Conservation (phyloP, 2,113 vertebrate genomes). For the Anser cygnoides region DNA sequence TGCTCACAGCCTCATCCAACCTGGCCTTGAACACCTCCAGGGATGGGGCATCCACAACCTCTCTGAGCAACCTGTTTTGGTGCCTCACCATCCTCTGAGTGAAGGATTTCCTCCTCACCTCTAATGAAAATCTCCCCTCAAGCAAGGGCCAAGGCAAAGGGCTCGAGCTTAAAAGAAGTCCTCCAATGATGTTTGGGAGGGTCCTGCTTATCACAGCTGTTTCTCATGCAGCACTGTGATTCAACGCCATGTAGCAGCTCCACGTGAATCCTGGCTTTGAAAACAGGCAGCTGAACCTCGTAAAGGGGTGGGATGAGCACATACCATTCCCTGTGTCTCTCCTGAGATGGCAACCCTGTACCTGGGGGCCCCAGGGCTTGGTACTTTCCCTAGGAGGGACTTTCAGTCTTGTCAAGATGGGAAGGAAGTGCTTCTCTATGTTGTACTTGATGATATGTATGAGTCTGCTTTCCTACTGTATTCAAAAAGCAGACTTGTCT, state of each 20-base stretch:
- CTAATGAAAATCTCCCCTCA: no score
- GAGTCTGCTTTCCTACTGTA: neutral
- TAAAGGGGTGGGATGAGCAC: neutral
- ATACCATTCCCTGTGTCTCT: neutral
- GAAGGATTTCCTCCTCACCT: no score
- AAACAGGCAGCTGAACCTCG: neutral
- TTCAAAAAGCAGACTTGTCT: no score
- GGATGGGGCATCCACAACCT: no score
- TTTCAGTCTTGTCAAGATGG: neutral
- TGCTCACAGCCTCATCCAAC: no score
- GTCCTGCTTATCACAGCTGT: neutral
- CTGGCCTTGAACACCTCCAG: no score
- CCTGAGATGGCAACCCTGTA: neutral
- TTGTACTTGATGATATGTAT: neutral
- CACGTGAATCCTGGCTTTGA: neutral
- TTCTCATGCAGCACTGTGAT: neutral
- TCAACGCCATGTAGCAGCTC: neutral
- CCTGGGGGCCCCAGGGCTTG: neutral
- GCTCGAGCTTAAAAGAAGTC: neutral
- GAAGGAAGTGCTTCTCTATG: fast-evolving
- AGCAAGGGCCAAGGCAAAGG: neutral
- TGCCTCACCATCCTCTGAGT: no score
- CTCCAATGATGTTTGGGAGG: neutral
- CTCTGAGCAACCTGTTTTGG: no score
- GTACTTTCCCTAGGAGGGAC: neutral